Conservation (phyloP, 2,113 vertebrate species). For the Corythaeola cristata region DNA sequence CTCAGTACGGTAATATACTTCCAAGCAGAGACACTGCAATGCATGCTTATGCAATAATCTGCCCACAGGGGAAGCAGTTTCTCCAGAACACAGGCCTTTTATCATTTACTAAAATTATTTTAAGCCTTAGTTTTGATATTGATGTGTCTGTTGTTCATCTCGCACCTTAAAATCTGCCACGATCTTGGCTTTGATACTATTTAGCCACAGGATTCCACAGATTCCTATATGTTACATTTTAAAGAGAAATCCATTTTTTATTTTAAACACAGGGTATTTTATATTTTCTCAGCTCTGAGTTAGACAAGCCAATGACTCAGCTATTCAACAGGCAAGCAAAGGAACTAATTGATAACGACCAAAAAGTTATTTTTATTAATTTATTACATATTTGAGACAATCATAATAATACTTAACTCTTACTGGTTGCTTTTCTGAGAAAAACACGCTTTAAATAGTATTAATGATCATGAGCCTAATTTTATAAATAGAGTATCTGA, state of each 20-base stretch:
- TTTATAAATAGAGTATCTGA: not conserved
- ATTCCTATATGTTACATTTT: not conserved
- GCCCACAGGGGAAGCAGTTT: conserved; percentile 9
- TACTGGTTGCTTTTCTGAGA: not conserved
- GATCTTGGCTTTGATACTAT: not conserved
- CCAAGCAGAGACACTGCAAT: not conserved
- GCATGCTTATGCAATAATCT: not conserved
- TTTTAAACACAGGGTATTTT: not conserved
- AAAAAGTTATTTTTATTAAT: not conserved
- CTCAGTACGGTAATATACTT: not conserved
- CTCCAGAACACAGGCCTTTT: not conserved
- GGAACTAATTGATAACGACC: not conserved
- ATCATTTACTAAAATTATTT: conserved; percentile 1
- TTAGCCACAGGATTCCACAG: not conserved
- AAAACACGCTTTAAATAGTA: not conserved
- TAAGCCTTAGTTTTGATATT: conserved; percentile 6
- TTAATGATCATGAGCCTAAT: not conserved
- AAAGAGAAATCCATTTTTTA: not conserved
- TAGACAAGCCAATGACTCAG: not conserved
- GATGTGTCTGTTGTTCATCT: not conserved
- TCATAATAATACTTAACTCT: not conserved
- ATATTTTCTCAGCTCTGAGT: not conserved
- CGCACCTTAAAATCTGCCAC: not conserved
- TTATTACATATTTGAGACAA: not conserved
- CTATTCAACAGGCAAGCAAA: not conserved